These are phyloP conservation scores for Apolygus lucorum DNA, from an alignment of 1,140 invertebrate species.

Conservation along the genomic window DNA sequence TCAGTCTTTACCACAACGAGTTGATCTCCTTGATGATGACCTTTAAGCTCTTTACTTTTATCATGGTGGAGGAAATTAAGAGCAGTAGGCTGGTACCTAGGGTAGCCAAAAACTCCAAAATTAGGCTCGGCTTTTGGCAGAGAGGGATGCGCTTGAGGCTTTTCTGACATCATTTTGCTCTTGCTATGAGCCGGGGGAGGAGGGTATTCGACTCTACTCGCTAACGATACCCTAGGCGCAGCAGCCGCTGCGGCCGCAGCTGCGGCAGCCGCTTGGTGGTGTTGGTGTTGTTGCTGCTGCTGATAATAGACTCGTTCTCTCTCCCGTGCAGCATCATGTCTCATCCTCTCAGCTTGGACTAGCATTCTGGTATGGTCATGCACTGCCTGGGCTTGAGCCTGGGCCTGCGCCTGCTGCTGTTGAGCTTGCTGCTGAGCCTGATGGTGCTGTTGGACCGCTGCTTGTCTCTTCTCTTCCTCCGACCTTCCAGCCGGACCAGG, in stretches of 20 bases:
- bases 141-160: slow-evolving; percentile 34
- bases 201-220: slow-evolving; percentile 45
- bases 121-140: slow-evolving; percentile 63
- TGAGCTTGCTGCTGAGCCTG: slow-evolving; percentile 18
- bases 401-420: slow-evolving; percentile 8
- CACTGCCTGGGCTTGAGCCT: slow-evolving; percentile 16
- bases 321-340: background rate
- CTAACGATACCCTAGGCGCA: background rate
- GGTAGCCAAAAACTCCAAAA: slow-evolving; percentile 57
- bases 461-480: slow-evolving; percentile 13
- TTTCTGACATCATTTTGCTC: slow-evolving; percentile 31
- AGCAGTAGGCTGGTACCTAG: slow-evolving; percentile 48
- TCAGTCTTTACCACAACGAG: slow-evolving; percentile 39
- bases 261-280: background rate
- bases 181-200: slow-evolving; percentile 47
- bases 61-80: slow-evolving; percentile 42
- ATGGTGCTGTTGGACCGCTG: background rate
- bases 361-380: slow-evolving; percentile 20
- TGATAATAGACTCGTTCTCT: slow-evolving; percentile 11
- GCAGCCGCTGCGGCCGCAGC: background rate
- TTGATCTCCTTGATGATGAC: slow-evolving; percentile 29
- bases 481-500: slow-evolving; percentile 20
- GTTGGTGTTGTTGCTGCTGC: background rate
- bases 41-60: slow-evolving; percentile 40
- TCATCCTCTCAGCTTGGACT: slow-evolving; percentile 13